Base-by-base conservation (phyloP, 2,888 invertebrate genomes). In the Acleris holmiana region DNA sequence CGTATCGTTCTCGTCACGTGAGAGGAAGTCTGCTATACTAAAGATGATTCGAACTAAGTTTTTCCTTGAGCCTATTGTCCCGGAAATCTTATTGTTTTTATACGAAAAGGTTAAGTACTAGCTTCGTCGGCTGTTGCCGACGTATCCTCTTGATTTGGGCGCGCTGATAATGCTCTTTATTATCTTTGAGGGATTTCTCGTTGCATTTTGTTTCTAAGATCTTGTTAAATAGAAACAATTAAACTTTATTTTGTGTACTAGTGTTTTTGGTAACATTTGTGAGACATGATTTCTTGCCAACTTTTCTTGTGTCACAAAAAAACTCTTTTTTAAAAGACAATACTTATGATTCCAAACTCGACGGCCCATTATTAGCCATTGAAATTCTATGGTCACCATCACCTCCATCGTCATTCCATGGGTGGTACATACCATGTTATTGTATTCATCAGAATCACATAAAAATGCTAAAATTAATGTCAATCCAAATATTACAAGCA, bases 61-160 rank as follows among this genome's bases (percentile, higher is more conserved):
- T 46, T 67, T 50, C 67, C 63, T 55, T 17, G 8, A 35, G 35
- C 51, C 58, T 47, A 48, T 67, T 67, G 54, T 67, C 40, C 57
- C 54, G 35, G 47, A 48, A 55, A 54, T 58, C 63, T 63, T 66
- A 53, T 63, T 63, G 63, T 63, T 63, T 66, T 67, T 63, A 49
- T 49, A 48, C 46, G 54, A 55, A 56, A 58, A 63, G 63, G 61
- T 66, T 62, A 65, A 65, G 59, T 46, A 40, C 59, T 60, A 40
- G 48, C 54, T 46, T 44, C 23, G 55, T 44, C 23, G 49, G 41
- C 59, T 64, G 65, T 44, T 19, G 65, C 18, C 35, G 59, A 65
- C 65, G 44, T 55, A 59, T 55, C 40, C 55, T 54, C 64, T 64
- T 64, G 64, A 64, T 58, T 64, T 53, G 25, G 44, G 58, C 15